These are phyloP conservation scores for Corythoichthys intestinalis DNA, from an alignment of 2,113 vertebrate genomes.

Conservation along the genomic window DNA sequence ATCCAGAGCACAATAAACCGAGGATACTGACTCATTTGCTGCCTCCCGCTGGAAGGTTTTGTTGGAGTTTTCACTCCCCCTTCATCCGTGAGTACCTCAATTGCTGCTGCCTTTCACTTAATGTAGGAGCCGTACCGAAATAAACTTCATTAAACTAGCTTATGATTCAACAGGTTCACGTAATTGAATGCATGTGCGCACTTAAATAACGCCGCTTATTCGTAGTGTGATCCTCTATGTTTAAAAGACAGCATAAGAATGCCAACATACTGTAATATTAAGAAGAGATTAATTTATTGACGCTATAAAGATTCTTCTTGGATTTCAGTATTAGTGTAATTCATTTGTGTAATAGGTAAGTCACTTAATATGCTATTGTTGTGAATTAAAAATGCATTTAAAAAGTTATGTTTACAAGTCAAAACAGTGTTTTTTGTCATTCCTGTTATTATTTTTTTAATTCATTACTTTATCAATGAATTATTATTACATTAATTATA, in stretches of 20 bases:
- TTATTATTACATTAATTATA: neutral
- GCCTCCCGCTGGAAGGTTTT: slow-evolving; percentile 45
- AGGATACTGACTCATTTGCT: slow-evolving; percentile 3
- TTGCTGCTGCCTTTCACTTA: slow-evolving; percentile 8
- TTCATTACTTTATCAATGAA: no score
- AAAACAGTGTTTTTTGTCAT: neutral
- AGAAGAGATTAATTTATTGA: no score
- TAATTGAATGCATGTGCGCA: neutral
- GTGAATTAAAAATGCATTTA: neutral
- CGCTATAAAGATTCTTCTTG: neutral
- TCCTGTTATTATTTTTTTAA: neutral
- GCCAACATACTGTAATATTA: no score
- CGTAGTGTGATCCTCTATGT: no score
- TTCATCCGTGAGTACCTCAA: slow-evolving; percentile 62
- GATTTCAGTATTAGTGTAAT: neutral
- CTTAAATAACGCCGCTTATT: neutral
- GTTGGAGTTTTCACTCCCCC: slow-evolving; percentile 33
- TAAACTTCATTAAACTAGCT: neutral
- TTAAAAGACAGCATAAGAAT: no score
- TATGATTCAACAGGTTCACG: neutral
- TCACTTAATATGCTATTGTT: neutral
- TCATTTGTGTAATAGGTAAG: neutral
- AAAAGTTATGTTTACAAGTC: neutral
- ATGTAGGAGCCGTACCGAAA: neutral
- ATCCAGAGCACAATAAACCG: slow-evolving; percentile 20